These are phyloP conservation scores for Labeo rohita DNA, from an alignment of 2,113 vertebrate species.

Conservation along the genomic window DNA sequence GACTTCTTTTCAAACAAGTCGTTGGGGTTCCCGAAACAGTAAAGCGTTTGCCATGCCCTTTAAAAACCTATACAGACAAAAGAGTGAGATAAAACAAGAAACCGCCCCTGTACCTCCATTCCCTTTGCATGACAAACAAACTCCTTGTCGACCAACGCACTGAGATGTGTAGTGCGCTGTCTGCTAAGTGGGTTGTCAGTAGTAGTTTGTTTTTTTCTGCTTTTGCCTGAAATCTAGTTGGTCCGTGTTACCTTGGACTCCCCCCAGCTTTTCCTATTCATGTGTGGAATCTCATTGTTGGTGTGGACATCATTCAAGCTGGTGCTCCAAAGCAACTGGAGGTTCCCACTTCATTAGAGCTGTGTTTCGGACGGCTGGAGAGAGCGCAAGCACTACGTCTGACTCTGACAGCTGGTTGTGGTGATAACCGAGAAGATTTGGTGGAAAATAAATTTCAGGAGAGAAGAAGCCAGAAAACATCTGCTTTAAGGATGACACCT, in stretches of 20 bases:
- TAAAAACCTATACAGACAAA: conserved; percentile 72
- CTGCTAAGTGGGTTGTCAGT: conserved; percentile 64
- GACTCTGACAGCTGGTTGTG: conserved; percentile 62
- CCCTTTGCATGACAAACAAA: conserved; percentile 68
- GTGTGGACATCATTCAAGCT: conserved; percentile 72
- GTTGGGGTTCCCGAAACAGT: conserved; percentile 73
- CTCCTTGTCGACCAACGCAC: conserved; percentile 59
- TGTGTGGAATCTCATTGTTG: conserved; percentile 78
- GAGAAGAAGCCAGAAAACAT: conserved; percentile 17
- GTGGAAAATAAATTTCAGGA: conserved; percentile 45
- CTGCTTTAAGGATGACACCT: conserved; percentile 67
- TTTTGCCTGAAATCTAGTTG: conserved; percentile 59
- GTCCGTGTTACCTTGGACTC: conserved; percentile 70
- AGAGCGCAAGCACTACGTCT: conserved; percentile 58
- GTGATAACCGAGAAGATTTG: conserved; percentile 58
- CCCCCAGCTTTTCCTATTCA: conserved; percentile 68
- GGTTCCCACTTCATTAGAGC: conserved; percentile 70
- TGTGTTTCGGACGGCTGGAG: conserved; percentile 61
- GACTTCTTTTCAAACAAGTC: conserved; percentile 62
- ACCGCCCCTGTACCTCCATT: conserved; percentile 54
- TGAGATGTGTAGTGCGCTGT: conserved; percentile 67
- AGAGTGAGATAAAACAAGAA: conserved; percentile 64
- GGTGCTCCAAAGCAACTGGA: conserved; percentile 73
- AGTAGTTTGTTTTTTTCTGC: conserved; percentile 53
- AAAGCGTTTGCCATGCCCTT: conserved; percentile 67